A percentile compares a stretch with the other conserved stretches of the same genome.
These are phyloP conservation scores for Dichetophora obliterata DNA, from an alignment of 2,888 invertebrate genomes.

Conservation along the genomic window DNA sequence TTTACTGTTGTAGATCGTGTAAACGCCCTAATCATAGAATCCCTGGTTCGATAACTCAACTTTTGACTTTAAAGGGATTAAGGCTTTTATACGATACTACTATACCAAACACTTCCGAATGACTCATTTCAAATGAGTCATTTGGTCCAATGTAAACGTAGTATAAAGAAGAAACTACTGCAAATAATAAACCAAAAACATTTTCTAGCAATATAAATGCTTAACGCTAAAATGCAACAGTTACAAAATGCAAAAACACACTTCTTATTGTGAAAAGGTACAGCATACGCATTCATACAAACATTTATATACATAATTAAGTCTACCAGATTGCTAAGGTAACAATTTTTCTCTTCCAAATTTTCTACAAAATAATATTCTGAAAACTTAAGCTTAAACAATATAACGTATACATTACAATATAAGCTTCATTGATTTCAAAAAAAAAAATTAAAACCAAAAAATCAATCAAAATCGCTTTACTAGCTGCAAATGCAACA, in stretches of 20 bases:
- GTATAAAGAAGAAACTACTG: conserved; percentile 5
- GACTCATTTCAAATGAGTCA: too few species aligned
- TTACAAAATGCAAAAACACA: conserved; percentile 41
- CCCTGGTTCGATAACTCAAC: too few species aligned
- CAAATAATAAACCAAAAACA: not conserved
- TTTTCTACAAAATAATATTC: conserved; percentile 46
- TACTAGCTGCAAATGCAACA: not conserved
- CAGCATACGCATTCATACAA: conserved; percentile 18
- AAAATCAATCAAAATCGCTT: conserved; percentile 2
- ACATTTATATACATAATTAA: conserved; percentile 38
- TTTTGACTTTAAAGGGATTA: too few species aligned
- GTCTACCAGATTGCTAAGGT: conserved; percentile 16
- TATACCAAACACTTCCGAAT: too few species aligned
- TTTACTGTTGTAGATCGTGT: too few species aligned
- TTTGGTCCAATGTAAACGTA: too few species aligned
- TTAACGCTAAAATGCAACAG: conserved; percentile 35
- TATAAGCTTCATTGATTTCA: not conserved
- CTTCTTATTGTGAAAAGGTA: conserved; percentile 34
- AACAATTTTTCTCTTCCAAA: conserved; percentile 56
- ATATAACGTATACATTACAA: conserved; percentile 3
- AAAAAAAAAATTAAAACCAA: not conserved
- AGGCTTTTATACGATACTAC: too few species aligned
- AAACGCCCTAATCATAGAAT: too few species aligned
- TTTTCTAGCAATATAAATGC: not conserved
- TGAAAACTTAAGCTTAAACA: conserved; percentile 1